Evolutionary conservation across 2,113 vertebrate genomes (phyloP).

Genomic region (Labrus mixtus): DNA sequence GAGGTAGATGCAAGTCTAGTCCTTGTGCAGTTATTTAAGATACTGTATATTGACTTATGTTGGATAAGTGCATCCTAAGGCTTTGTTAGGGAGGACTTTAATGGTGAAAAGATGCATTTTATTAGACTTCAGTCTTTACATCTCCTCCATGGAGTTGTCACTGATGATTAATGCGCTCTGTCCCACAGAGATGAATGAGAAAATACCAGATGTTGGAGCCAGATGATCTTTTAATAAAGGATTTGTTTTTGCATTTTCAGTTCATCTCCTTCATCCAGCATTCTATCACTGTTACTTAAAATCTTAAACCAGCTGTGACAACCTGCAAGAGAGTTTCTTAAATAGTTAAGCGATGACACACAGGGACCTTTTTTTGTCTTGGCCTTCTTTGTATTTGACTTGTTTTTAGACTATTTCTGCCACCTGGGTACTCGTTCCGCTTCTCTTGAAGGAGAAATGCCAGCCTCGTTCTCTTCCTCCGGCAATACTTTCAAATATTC

Average conservation of each 20-base stretch:
- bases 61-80: neutral
- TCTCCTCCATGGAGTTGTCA: constrained; percentile 11
- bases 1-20: neutral
- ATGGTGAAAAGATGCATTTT: neutral
- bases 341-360: constrained; percentile 28
- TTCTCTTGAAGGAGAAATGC: constrained; percentile 65
- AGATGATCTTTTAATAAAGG: constrained; percentile 35
- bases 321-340: constrained; percentile 22
- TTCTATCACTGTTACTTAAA: constrained; percentile 19
- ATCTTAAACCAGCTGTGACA: constrained; percentile 12
- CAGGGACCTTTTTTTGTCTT: neutral
- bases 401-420: constrained; percentile 35
- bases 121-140: neutral
- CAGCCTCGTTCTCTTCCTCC: constrained; percentile 56
- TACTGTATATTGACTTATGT: too few species aligned
- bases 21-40: neutral
- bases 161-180: constrained; percentile 7
- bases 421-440: constrained; percentile 38
- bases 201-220: constrained; percentile 6
- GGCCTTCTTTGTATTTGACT: constrained; percentile 42
- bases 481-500: constrained; percentile 79
- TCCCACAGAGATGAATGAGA: constrained; percentile 4
- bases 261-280: constrained; percentile 12
- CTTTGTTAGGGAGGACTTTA: neutral
- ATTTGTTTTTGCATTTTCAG: constrained; percentile 25